Evolutionary conservation across 1,140 invertebrate species (phyloP).

Genomic region (Panulirus ornatus): DNA sequence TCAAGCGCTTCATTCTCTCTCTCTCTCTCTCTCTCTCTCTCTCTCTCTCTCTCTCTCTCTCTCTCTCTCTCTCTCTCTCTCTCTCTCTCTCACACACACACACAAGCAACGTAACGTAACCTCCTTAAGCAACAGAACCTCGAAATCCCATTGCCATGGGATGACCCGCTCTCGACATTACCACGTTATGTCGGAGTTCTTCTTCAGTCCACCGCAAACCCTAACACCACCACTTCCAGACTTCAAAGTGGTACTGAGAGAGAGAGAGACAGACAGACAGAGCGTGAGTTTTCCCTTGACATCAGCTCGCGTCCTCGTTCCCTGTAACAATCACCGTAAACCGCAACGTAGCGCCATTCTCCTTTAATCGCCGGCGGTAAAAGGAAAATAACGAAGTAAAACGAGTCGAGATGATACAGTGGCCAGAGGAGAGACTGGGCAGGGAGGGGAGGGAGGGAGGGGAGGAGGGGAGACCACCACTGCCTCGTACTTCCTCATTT

Average conservation of each 20-base stretch:
- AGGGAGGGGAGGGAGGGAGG: too few species aligned
- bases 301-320: not conserved
- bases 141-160: not conserved
- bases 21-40: slow-evolving; percentile 7
- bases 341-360: too few species aligned
- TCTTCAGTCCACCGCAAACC: not conserved
- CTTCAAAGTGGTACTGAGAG: not conserved
- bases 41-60: slow-evolving; percentile 7
- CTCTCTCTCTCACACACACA: not conserved
- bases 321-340: too few species aligned
- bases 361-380: too few species aligned
- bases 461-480: too few species aligned
- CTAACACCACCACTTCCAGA: not conserved
- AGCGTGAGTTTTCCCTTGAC: not conserved
- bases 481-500: too few species aligned
- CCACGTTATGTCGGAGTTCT: not conserved
- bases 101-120: not conserved
- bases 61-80: slow-evolving; percentile 7
- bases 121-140: not conserved
- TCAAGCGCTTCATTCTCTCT: not conserved
- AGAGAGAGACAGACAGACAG: not conserved
- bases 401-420: too few species aligned
- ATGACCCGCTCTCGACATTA: not conserved
- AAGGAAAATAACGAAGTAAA: too few species aligned
- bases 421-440: too few species aligned